phyloP scores from a whole-genome alignment of 2,113 vertebrate genomes.

The Verasper variegatus region DNA sequence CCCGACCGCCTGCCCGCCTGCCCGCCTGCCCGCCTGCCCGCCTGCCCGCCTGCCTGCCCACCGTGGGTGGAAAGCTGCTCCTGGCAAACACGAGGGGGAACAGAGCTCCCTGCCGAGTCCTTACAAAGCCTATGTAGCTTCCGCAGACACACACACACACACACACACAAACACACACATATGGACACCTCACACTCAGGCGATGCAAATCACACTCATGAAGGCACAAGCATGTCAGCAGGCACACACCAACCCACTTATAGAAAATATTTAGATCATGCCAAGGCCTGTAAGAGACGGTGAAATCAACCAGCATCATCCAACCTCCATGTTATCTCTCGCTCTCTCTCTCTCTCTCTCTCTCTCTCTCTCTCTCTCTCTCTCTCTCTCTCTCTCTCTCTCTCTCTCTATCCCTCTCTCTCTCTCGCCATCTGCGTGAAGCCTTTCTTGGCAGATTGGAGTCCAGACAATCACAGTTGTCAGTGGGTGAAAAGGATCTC shows the following conservation, averaged over 20 bases:
- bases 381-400: no score
- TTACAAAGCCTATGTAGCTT: conserved; percentile 68
- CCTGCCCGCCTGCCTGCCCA: conserved; percentile 60
- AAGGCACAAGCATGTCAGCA: no score
- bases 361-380: conserved; percentile 38
- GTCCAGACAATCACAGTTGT: conserved; percentile 80
- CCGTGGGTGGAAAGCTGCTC: conserved; percentile 83
- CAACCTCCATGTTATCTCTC: conserved; percentile 34
- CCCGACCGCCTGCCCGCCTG: conserved; percentile 36
- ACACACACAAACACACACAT: conserved; percentile 42
- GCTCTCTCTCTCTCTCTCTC: no score
- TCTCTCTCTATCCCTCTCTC: conserved; percentile 17
- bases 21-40: conserved; percentile 58
- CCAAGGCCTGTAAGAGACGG: conserved; percentile 49
- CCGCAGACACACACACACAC: conserved; percentile 49
- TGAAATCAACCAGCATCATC: conserved; percentile 59
- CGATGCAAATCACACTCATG: conserved; percentile 47
- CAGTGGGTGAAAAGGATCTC: conserved; percentile 75
- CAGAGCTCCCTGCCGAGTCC: conserved; percentile 74
- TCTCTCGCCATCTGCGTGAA: conserved; percentile 74
- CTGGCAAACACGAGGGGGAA: conserved; percentile 57
- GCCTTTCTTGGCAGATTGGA: conserved; percentile 73
- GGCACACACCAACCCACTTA: conserved; percentile 69
- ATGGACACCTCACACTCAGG: neutral
- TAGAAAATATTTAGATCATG: conserved; percentile 75